A percentile compares a stretch with the other conserved stretches of the same genome.
Conservation (phyloP, 2,797 vertebrate species). For the Pangasius krempfi region DNA sequence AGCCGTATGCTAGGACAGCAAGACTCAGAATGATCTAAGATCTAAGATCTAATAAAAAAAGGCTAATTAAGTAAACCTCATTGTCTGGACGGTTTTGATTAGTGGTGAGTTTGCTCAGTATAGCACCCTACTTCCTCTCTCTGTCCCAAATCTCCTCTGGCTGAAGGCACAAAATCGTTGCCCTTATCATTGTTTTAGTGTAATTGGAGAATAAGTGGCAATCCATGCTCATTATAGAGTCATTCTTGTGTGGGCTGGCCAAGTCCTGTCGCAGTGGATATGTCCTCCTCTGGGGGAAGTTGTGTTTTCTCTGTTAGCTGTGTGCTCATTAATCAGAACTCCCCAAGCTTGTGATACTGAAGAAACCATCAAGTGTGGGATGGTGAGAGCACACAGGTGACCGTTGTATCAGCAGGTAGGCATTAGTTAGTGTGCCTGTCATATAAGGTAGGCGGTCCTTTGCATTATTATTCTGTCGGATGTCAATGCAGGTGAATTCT, state of each 20-base stretch:
- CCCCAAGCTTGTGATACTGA: background rate
- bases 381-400: background rate
- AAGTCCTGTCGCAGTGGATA: background rate
- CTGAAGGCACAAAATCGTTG: conserved; percentile 39
- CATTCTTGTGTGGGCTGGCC: conserved; percentile 1
- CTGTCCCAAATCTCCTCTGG: conserved; percentile 43
- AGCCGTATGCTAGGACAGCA: background rate
- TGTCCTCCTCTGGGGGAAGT: background rate
- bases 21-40: background rate
- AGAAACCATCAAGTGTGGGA: background rate
- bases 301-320: background rate
- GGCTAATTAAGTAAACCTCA: background rate
- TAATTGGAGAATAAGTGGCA: conserved; percentile 56
- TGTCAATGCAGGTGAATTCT: background rate
- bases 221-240: conserved; percentile 24
- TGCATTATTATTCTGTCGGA: background rate
- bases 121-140: conserved; percentile 43
- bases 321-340: conserved; percentile 35
- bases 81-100: conserved; percentile 21
- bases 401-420: background rate
- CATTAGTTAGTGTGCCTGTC: background rate
- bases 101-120: conserved; percentile 7
- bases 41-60: background rate
- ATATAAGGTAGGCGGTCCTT: background rate
- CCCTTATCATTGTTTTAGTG: conserved; percentile 58